These are phyloP conservation scores for Vanessa atalanta DNA, from an alignment of 1,140 invertebrate species.

Conservation along the genomic window DNA sequence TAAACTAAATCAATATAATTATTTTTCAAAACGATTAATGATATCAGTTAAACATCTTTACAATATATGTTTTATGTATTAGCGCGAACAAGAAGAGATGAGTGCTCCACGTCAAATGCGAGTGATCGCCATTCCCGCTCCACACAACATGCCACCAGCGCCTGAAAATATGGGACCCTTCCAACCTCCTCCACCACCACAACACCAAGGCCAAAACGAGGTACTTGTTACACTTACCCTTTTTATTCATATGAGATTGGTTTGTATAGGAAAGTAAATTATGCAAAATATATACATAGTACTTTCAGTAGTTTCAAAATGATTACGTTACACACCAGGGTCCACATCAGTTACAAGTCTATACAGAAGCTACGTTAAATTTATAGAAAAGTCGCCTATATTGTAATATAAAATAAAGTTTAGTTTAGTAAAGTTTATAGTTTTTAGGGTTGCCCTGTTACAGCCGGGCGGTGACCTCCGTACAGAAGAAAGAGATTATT, in stretches of 20 bases:
- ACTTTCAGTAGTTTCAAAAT: too few species aligned
- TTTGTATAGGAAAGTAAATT: neutral
- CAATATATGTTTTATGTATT: neutral
- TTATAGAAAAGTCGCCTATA: too few species aligned
- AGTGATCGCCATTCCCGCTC: slow-evolving; percentile 71
- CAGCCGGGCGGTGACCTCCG: too few species aligned
- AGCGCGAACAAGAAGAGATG: slow-evolving; percentile 43
- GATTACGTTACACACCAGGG: too few species aligned
- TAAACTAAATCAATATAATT: too few species aligned
- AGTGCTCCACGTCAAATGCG: slow-evolving; percentile 72
- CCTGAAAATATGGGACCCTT: slow-evolving; percentile 65
- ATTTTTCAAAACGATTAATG: neutral
- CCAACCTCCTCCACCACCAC: slow-evolving; percentile 61
- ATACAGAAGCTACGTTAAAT: too few species aligned
- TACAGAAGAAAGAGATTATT: too few species aligned
- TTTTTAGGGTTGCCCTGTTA: too few species aligned
- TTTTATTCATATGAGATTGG: neutral
- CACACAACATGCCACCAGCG: slow-evolving; percentile 65
- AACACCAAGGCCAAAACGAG: slow-evolving; percentile 65
- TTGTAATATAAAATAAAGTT: too few species aligned
- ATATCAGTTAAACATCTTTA: neutral
- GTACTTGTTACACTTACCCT: slow-evolving; percentile 28
- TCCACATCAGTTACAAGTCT: too few species aligned
- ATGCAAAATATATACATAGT: too few species aligned
- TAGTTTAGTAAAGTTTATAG: too few species aligned